Base-by-base conservation (phyloP, 2,888 invertebrate species). In the Anodontia alba region DNA sequence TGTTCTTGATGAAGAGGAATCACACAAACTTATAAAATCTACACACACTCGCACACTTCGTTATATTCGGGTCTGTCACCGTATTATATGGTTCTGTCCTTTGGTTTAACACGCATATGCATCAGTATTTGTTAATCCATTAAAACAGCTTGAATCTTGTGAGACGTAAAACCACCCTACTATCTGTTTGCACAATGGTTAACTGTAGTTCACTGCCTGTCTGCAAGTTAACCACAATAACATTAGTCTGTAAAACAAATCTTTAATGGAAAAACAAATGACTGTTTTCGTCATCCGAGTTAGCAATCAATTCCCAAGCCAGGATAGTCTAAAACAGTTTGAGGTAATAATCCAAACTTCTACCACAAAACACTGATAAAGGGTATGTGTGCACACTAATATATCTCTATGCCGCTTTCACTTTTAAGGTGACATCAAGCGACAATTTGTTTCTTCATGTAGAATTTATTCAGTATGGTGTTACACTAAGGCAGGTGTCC, bases 1-100 rank as follows among this genome's bases (percentile, higher is more conserved):
- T 62, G 33, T 33, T 62, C 62, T 33, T 62, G 33, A 62, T 62
- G 62, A 62, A 20, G 62, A 62, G 62, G 33, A 33, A 33, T 15
- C 17, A 62, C 62, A 17, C 62, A 33, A 31, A 29, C n/a, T 1
- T 20, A 33, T 8, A 62, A 29, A 17, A 33, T 20, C 62, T 62
- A 33, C 10, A 29, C 12, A 33, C 62, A 62, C 62, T 31, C 62
- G 1, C 15, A 31, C 62, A 62, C 54, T 20, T 29, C 5, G 17
- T n/a, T 38, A 33, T 3, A 62, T 23, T 33, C 31, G 17, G 17
- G 20, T 62, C 33, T 62, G 3, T 17, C 33, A 33, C 62, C 62
- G 17, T 33, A 46, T 62, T 62, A 33, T 57, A 62, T 33, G 62
- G 62, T 23, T 57, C 15, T 57, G 15, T 23, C 23, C 57, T 23